Conservation (phyloP, 37 sponge, comb jelly and placozoan genomes). For the Spongia lamella region DNA sequence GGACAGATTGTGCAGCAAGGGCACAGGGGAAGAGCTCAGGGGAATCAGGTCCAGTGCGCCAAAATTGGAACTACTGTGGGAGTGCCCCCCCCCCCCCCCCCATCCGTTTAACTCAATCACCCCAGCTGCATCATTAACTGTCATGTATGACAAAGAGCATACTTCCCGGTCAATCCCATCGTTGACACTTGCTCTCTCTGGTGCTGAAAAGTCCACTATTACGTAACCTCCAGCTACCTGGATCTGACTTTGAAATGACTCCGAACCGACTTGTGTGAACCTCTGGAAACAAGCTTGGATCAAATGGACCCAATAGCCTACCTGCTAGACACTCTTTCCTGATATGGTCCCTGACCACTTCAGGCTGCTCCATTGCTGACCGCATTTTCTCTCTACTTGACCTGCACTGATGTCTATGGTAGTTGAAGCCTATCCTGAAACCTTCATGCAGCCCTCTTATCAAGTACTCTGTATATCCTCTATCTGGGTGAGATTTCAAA, state of each 20-base stretch:
- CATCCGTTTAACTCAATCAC: too few relatives aligned
- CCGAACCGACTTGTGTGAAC: conserved; percentile 2
- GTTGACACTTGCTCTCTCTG: conserved; percentile 14
- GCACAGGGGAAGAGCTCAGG: too few relatives aligned
- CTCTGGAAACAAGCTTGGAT: neutral
- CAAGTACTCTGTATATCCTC: neutral
- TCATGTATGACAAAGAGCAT: neutral
- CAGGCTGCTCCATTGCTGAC: neutral
- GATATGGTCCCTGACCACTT: conserved; percentile 1
- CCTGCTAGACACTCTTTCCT: conserved; percentile 3
- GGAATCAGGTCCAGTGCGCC: too few relatives aligned
- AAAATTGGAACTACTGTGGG: too few relatives aligned
- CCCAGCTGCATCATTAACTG: neutral
- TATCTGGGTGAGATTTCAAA: neutral
- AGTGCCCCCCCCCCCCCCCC: too few relatives aligned
- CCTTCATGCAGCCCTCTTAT: neutral
- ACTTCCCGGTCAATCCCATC: neutral
- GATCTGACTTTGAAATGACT: conserved; percentile 1
- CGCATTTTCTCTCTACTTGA: neutral
- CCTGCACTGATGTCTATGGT: too few relatives aligned
- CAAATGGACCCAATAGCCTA: conserved; percentile 8
- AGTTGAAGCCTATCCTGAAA: conserved; percentile 9
- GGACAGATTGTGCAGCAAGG: too few relatives aligned
- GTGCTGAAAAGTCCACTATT: conserved; percentile 15
- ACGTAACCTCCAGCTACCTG: conserved; percentile 19